phyloP scores from a whole-genome alignment of 2,888 invertebrate genomes.

The Pogonocherus hispidulus region DNA sequence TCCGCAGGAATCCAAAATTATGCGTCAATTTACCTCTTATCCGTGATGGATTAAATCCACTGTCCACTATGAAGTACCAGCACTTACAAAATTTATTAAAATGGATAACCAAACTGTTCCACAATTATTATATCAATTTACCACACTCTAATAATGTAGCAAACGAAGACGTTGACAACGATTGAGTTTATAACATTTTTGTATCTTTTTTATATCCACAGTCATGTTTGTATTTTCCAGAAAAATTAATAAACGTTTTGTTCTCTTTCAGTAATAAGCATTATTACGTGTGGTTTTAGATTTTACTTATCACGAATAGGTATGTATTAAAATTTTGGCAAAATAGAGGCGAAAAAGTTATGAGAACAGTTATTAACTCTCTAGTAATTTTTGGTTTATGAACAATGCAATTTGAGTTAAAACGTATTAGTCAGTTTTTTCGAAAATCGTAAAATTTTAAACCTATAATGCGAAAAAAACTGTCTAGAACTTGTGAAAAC shows the following conservation, averaged over 20 bases:
- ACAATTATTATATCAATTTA: slow-evolving; percentile 34
- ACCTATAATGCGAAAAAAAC: neutral
- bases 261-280: neutral
- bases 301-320: neutral
- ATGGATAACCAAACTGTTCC: slow-evolving; percentile 34
- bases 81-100: slow-evolving; percentile 31
- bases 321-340: neutral
- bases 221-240: neutral
- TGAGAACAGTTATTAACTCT: neutral
- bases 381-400: neutral
- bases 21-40: slow-evolving; percentile 22
- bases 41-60: slow-evolving; percentile 27
- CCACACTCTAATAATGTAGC: slow-evolving; percentile 10
- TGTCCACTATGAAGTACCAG: slow-evolving; percentile 28
- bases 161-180: neutral
- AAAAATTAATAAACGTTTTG: neutral
- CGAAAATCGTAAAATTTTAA: neutral
- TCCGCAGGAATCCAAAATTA: slow-evolving; percentile 1
- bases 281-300: neutral
- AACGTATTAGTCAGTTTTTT: neutral
- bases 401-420: neutral
- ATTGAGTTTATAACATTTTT: neutral
- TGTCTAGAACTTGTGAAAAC: no score
- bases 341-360: neutral
- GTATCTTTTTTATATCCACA: neutral